These are phyloP conservation scores for Myotis vivesi DNA, from an alignment of 2,797 vertebrate species.

Conservation along the genomic window DNA sequence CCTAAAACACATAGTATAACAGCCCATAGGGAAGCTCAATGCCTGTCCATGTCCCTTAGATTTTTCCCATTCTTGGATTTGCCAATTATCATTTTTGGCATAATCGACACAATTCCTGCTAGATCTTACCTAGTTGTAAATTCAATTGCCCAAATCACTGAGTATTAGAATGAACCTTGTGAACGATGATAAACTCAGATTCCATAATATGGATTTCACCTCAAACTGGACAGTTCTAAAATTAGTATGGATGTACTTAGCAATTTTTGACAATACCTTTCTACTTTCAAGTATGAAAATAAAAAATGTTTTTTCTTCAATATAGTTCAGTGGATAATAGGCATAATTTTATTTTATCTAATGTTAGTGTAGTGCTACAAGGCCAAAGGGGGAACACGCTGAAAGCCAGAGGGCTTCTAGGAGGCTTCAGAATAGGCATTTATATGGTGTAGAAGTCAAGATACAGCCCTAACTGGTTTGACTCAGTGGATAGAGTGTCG, in stretches of 20 bases:
- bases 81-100: background rate
- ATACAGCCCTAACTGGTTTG: too few species aligned
- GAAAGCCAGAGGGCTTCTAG: background rate
- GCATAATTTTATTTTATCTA: background rate
- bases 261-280: background rate
- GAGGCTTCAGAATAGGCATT: background rate
- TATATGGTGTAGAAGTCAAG: background rate
- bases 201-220: background rate
- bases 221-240: background rate
- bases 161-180: background rate
- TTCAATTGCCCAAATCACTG: background rate
- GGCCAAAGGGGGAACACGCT: background rate
- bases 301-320: conserved; percentile 21
- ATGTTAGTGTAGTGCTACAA: background rate
- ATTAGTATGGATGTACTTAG: background rate
- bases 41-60: background rate
- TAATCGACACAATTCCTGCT: background rate
- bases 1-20: background rate
- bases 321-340: background rate
- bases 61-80: background rate
- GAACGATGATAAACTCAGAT: background rate
- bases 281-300: conserved; percentile 36
- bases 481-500: too few species aligned
- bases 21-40: background rate
- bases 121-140: background rate